Conservation (phyloP, 2,797 vertebrate species). For the Margarornis squamiger region DNA sequence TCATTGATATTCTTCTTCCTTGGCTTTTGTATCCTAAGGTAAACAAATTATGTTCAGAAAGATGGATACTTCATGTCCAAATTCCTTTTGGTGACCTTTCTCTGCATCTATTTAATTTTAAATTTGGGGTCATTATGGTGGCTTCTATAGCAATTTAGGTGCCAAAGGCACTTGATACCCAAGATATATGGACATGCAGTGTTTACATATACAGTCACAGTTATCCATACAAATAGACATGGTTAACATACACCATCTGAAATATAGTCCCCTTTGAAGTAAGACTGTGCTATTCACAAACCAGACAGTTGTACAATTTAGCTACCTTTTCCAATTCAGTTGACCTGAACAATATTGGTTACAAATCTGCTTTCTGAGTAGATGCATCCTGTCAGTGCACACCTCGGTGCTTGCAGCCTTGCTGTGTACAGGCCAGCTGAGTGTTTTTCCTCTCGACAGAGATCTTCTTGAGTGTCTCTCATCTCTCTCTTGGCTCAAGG, state of each 20-base stretch:
- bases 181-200: not conserved
- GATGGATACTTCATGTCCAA: not conserved
- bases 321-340: not conserved
- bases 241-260: not conserved
- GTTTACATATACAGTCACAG: not conserved
- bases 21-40: not conserved
- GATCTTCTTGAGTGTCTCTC: not conserved
- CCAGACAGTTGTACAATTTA: not conserved
- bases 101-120: not conserved
- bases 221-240: not conserved
- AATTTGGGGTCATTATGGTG: not conserved
- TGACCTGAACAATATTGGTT: not conserved
- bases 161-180: not conserved
- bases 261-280: not conserved
- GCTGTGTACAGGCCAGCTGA: not conserved
- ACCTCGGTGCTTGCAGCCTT: not conserved
- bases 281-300: not conserved
- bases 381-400: not conserved
- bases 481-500: not conserved
- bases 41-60: not conserved
- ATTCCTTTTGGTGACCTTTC: not conserved
- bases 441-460: not conserved
- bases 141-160: not conserved
- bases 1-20: not conserved
- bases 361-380: not conserved